Evolutionary conservation across 2,888 invertebrate genomes (phyloP).

Genomic region (Lycocerus yunnanus): DNA sequence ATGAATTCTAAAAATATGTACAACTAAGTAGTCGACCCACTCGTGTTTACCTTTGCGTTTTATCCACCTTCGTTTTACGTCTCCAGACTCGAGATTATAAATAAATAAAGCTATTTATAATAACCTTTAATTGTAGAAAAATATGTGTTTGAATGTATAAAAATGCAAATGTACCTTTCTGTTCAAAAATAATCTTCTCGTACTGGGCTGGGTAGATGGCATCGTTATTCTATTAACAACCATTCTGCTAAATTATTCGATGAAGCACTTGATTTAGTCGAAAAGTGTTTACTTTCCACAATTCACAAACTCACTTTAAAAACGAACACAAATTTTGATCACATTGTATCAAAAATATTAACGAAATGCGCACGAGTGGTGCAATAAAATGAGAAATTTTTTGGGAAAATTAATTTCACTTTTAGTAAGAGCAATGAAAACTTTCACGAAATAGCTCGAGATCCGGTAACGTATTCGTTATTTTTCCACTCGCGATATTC

Average conservation of each 20-base stretch:
- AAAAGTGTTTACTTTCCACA: background rate
- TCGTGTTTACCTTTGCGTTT: background rate
- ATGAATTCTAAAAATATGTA: background rate
- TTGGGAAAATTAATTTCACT: background rate
- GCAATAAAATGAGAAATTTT: background rate
- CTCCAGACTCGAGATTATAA: background rate
- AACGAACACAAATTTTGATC: background rate
- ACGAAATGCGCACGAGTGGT: background rate
- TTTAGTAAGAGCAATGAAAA: background rate
- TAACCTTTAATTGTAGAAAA: background rate
- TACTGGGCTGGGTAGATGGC: conserved; percentile 48
- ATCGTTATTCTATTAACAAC: conserved; percentile 53
- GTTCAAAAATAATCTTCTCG: conserved; percentile 48
- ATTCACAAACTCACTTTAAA: conserved; percentile 3
- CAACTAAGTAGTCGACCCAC: background rate
- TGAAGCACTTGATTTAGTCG: background rate
- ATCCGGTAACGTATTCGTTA: background rate
- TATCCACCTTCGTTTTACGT: background rate
- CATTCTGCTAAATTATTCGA: conserved; percentile 41
- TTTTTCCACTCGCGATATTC: background rate
- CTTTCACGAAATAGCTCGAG: background rate
- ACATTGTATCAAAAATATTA: background rate
- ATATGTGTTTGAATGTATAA: background rate
- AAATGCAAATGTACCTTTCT: conserved; percentile 47
- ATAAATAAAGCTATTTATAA: background rate